Percentiles rank a stretch among this genome's conserved stretches.
These are phyloP conservation scores for Triplophysa siluroides DNA, from an alignment of 2,113 vertebrate species.

Conservation along the genomic window DNA sequence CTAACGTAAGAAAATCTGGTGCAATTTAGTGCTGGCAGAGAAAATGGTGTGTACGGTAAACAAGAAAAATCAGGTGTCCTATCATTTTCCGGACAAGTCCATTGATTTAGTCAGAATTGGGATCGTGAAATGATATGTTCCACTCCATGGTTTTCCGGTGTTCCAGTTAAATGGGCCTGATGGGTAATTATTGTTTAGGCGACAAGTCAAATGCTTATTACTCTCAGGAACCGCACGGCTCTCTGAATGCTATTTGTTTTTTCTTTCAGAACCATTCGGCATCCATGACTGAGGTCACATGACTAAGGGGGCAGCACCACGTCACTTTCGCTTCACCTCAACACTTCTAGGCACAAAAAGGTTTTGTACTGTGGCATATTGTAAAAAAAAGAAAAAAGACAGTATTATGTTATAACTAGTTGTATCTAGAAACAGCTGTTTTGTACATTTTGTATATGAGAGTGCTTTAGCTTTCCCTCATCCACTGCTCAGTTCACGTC, in stretches of 20 bases:
- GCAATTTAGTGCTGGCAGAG: slow-evolving; percentile 8
- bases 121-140: neutral
- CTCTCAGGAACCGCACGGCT: neutral
- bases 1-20: neutral
- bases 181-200: slow-evolving; percentile 15
- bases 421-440: slow-evolving; percentile 86
- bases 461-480: slow-evolving; percentile 91
- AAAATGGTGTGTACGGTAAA: slow-evolving; percentile 11
- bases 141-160: neutral
- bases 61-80: slow-evolving; percentile 21
- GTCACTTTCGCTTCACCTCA: slow-evolving; percentile 89
- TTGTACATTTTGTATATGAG: slow-evolving; percentile 99
- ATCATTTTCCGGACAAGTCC: slow-evolving; percentile 32
- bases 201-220: neutral
- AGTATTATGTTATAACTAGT: slow-evolving; percentile 92
- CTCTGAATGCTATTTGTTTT: slow-evolving; percentile 54
- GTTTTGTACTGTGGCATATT: slow-evolving; percentile 78
- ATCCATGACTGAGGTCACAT: slow-evolving; percentile 99
- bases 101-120: slow-evolving; percentile 39
- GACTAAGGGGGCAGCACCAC: slow-evolving; percentile 80
- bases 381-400: slow-evolving; percentile 71
- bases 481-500: slow-evolving; percentile 85
- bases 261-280: slow-evolving; percentile 91
- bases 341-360: slow-evolving; percentile 89
- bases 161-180: slow-evolving; percentile 29